These are phyloP conservation scores for Numida meleagris DNA, from an alignment of 2,113 vertebrate genomes.

Conservation along the genomic window DNA sequence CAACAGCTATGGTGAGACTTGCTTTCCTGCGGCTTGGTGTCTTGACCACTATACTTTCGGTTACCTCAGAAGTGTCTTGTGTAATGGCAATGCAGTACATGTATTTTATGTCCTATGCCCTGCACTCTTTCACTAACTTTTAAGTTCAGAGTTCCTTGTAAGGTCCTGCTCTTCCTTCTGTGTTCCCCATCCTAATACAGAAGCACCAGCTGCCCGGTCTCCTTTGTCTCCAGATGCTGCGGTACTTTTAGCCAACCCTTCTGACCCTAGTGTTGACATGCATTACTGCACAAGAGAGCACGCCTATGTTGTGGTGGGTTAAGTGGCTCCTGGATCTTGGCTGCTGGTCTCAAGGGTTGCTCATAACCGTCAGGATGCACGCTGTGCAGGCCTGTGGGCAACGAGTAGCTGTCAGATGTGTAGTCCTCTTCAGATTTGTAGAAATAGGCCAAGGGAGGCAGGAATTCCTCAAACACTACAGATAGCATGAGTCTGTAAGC, in stretches of 20 bases:
- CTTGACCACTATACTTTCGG: not conserved
- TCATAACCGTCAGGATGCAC: not conserved
- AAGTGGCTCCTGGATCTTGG: not conserved
- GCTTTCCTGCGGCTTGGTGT: not conserved
- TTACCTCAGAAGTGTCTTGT: not conserved
- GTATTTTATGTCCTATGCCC: not conserved
- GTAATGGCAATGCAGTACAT: fast-evolving
- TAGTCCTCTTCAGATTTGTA: not conserved
- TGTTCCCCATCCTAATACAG: not conserved
- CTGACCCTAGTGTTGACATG: not conserved
- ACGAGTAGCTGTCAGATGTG: not conserved
- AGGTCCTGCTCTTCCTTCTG: not conserved
- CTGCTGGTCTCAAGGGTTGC: not conserved
- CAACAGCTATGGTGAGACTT: not conserved
- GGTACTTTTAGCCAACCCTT: not conserved
- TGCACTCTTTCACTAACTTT: not conserved
- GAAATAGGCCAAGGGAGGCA: fast-evolving
- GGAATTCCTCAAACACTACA: not conserved
- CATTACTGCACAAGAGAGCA: not conserved
- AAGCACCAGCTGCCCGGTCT: not conserved
- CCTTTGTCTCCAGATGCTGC: not conserved
- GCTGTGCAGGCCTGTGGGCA: not conserved
- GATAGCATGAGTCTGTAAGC: not conserved
- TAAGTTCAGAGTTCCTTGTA: not conserved
- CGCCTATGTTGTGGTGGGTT: no score